Conservation (phyloP, 2,888 invertebrate species). For the Leptothorax acervorum region DNA sequence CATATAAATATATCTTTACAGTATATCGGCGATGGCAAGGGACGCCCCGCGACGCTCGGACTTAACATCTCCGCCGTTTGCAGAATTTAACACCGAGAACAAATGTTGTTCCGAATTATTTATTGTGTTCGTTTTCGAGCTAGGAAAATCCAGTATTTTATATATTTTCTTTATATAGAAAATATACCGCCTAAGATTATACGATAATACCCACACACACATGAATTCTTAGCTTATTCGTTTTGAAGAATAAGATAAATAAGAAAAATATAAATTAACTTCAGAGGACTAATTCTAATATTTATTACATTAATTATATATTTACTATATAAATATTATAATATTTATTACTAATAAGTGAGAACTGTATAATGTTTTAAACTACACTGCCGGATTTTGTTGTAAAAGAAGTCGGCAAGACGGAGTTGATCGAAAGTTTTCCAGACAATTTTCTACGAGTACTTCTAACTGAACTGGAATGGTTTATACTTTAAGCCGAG, state of each 20-base stretch:
- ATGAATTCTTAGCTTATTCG: background rate
- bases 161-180: background rate
- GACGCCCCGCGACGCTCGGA: background rate
- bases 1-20: slow-evolving; percentile 38
- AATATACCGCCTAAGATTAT: background rate
- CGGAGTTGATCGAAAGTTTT: background rate
- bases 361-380: background rate
- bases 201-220: background rate
- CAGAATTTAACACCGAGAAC: background rate
- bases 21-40: background rate
- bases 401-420: background rate
- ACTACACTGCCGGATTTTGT: background rate
- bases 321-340: background rate
- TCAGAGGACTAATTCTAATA: background rate
- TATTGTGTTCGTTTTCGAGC: background rate
- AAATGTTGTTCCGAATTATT: background rate
- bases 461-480: background rate
- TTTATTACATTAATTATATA: background rate
- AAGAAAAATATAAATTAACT: background rate
- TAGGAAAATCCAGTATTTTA: background rate
- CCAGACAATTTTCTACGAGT: background rate
- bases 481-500: background rate
- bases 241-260: background rate
- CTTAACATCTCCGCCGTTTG: slow-evolving; percentile 9
- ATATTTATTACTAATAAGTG: background rate